phyloP scores from a whole-genome alignment of 2,888 invertebrate genomes.

The Deroplatys truncata region DNA sequence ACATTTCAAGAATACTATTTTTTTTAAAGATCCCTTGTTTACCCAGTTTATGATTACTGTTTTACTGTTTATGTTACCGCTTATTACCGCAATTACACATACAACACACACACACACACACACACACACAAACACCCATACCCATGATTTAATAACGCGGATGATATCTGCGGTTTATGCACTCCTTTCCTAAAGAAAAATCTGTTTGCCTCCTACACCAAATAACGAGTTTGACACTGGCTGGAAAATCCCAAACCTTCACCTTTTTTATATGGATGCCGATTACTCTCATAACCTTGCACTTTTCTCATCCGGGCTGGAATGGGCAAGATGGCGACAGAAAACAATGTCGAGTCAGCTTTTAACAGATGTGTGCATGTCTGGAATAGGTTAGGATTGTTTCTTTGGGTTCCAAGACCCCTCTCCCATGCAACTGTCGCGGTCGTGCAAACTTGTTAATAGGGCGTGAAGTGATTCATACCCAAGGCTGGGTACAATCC shows the following conservation, averaged over 20 bases:
- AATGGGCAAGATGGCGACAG: not conserved
- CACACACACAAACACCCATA: too few relatives aligned
- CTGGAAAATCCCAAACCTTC: not conserved
- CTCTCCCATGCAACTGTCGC: not conserved
- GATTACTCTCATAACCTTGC: not conserved
- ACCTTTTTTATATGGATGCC: not conserved
- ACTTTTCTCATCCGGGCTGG: not conserved
- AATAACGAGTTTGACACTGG: not conserved
- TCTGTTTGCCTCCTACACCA: not conserved
- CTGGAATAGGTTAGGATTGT: not conserved
- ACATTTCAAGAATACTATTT: too few relatives aligned
- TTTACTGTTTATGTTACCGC: too few relatives aligned
- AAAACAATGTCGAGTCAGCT: not conserved
- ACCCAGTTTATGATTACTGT: too few relatives aligned
- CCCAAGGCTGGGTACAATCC: not conserved
- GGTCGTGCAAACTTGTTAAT: not conserved
- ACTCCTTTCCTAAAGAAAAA: not conserved
- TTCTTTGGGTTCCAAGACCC: not conserved
- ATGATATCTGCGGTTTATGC: not conserved
- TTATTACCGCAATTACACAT: too few relatives aligned
- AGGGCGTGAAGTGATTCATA: not conserved
- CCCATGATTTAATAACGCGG: too few relatives aligned
- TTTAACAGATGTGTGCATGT: not conserved
- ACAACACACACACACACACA: too few relatives aligned
- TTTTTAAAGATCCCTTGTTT: too few relatives aligned